Percentiles rank a stretch among this genome's conserved stretches.
phyloP scores from a whole-genome alignment of 2,888 invertebrate genomes.

The Thalpophila matura region DNA sequence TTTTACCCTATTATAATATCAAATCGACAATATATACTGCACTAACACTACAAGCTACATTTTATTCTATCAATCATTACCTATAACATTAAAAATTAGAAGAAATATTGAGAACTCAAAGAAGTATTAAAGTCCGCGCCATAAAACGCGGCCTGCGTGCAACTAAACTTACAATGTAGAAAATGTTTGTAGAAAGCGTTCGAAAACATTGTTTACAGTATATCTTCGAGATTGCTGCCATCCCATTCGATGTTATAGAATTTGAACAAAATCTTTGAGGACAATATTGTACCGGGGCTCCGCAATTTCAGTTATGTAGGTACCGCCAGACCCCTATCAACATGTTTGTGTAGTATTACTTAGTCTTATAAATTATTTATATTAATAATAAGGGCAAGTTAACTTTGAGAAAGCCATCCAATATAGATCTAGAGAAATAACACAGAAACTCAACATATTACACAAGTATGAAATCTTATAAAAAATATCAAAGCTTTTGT shows the following conservation, averaged over 20 bases:
- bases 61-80: conserved; percentile 25
- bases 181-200: conserved; percentile 51
- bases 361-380: too few relatives aligned
- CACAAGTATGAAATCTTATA: too few relatives aligned
- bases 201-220: conserved; percentile 64
- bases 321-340: conserved; percentile 7
- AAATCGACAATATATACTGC: not conserved
- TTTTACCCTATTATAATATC: not conserved
- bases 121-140: conserved; percentile 45
- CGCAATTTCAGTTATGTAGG: conserved; percentile 27
- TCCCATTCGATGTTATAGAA: conserved; percentile 58
- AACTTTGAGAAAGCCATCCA: too few relatives aligned
- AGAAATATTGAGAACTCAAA: too few relatives aligned
- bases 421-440: too few relatives aligned
- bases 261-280: conserved; percentile 54
- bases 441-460: too few relatives aligned
- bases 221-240: conserved; percentile 60
- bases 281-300: conserved; percentile 38
- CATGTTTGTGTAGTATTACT: not conserved
- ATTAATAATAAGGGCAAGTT: too few relatives aligned
- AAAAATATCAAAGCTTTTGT: too few relatives aligned
- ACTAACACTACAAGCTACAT: conserved; percentile 6
- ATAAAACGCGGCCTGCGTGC: conserved; percentile 61
- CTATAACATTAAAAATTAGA: conserved; percentile 33
- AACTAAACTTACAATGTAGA: conserved; percentile 57